Evolutionary conservation across 2,113 vertebrate genomes (phyloP).

Genomic region (Aspidoscelis tigris): DNA sequence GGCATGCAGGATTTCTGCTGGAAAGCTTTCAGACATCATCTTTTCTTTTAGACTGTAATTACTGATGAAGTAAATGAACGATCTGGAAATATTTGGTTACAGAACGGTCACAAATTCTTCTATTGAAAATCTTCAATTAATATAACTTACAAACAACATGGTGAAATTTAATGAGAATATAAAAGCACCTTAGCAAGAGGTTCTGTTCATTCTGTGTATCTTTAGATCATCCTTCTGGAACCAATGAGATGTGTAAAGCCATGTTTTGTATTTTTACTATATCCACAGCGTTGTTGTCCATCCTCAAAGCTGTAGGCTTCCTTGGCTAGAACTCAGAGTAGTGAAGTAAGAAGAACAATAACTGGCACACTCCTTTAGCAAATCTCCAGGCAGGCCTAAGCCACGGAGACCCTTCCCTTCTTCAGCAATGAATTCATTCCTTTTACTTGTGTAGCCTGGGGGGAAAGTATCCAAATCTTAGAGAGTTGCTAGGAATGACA

Average conservation of each 20-base stretch:
- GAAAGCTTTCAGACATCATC: neutral
- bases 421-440: slow-evolving; percentile 69
- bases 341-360: slow-evolving; percentile 58
- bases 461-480: slow-evolving; percentile 60
- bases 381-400: slow-evolving; percentile 57
- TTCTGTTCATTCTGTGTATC: neutral
- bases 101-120: neutral
- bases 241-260: neutral
- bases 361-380: slow-evolving; percentile 52
- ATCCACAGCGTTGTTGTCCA: slow-evolving; percentile 8
- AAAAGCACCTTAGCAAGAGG: slow-evolving; percentile 9
- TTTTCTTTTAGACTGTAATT: neutral
- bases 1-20: too few relatives aligned
- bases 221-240: neutral
- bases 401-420: slow-evolving; percentile 64
- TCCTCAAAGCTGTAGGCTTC: neutral
- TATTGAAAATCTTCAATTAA: neutral
- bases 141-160: slow-evolving; percentile 6
- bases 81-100: neutral
- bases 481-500: slow-evolving; percentile 44
- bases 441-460: slow-evolving; percentile 57
- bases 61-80: neutral
- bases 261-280: slow-evolving; percentile 40
- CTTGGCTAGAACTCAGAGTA: slow-evolving; percentile 47
- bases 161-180: slow-evolving; percentile 43